Percentiles rank a stretch among this genome's conserved stretches.
These are phyloP conservation scores for Sitta carolinensis DNA, from an alignment of 2,797 vertebrate genomes.

Conservation along the genomic window DNA sequence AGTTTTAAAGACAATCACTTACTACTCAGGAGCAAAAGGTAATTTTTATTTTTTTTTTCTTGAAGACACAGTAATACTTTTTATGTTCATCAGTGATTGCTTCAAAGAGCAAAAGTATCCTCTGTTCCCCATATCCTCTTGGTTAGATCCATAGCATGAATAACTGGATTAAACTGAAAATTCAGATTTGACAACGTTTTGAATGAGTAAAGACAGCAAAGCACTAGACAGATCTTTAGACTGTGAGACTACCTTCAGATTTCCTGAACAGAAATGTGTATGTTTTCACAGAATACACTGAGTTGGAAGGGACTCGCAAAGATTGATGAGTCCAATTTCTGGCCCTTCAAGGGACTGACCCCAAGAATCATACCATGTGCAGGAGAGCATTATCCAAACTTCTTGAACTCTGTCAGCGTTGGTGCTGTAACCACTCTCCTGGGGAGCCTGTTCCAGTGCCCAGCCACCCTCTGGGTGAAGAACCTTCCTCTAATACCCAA, in stretches of 20 bases:
- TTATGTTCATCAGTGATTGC: neutral
- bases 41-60: neutral
- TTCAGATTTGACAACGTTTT: neutral
- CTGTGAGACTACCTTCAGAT: neutral
- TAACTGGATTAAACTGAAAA: neutral
- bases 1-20: neutral
- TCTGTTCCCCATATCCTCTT: neutral
- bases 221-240: neutral
- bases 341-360: no score
- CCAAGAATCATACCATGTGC: no score
- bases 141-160: neutral
- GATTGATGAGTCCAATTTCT: accelerated
- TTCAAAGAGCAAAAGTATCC: neutral
- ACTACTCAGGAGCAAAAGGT: neutral
- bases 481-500: neutral
- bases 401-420: neutral
- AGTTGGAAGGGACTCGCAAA: neutral
- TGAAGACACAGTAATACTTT: neutral
- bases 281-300: neutral
- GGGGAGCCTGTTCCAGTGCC: neutral
- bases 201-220: neutral
- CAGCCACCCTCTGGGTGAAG: accelerated
- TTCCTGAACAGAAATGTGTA: neutral
- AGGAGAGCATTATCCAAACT: neutral
- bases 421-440: neutral